Evolutionary conservation across 2,888 invertebrate species (phyloP).

Genomic region (Thymelicus lineola): DNA sequence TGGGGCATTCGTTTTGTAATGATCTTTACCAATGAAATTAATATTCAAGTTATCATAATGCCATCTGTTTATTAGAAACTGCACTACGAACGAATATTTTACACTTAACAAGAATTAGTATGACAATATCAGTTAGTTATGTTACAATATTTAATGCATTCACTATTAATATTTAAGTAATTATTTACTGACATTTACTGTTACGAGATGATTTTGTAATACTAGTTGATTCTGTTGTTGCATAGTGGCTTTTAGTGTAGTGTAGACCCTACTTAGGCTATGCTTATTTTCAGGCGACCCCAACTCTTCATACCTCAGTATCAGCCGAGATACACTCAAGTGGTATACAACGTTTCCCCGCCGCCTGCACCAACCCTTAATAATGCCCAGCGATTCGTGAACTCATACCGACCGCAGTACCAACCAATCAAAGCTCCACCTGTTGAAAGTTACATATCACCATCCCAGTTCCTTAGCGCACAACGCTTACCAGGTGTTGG

Average conservation of each 20-base stretch:
- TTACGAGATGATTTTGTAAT: neutral
- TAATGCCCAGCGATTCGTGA: conserved; percentile 75
- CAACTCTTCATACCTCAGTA: conserved; percentile 73
- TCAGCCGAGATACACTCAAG: conserved; percentile 72
- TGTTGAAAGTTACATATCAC: conserved; percentile 59
- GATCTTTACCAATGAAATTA: conserved; percentile 21
- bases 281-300: conserved; percentile 65
- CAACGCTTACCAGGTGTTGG: conserved; percentile 74
- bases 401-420: conserved; percentile 66
- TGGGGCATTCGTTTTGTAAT: conserved; percentile 29
- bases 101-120: neutral
- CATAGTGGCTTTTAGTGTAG: conserved; percentile 5
- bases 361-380: conserved; percentile 56
- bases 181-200: neutral
- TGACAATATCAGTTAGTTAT: neutral
- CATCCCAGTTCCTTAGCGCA: conserved; percentile 66
- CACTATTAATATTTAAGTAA: neutral
- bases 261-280: conserved; percentile 34
- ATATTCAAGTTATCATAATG: conserved; percentile 26
- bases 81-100: neutral
- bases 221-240: neutral
- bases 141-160: conserved; percentile 7
- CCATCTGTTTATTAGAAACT: conserved; percentile 10
- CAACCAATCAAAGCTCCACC: conserved; percentile 55
- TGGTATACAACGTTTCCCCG: conserved; percentile 58